Evolutionary conservation across 2,888 invertebrate species (phyloP).

Genomic region (Balanococcus diminutus): DNA sequence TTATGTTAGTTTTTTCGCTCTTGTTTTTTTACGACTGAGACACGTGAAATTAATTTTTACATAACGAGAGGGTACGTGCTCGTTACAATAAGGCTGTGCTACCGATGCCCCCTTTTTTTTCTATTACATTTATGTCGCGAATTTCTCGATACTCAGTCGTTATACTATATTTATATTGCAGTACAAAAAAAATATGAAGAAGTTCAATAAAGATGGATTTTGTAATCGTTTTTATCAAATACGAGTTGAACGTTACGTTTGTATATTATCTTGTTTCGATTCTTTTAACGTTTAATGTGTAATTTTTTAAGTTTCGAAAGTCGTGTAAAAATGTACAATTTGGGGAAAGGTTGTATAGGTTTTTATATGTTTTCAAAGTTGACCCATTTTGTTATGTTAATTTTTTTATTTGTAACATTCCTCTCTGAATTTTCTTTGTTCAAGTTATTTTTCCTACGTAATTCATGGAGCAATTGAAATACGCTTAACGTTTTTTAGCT

Average conservation of each 20-base stretch:
- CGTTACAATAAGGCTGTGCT: slow-evolving; percentile 34
- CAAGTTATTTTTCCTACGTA: slow-evolving; percentile 35
- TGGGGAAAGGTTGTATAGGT: slow-evolving; percentile 24
- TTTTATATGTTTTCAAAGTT: slow-evolving; percentile 28
- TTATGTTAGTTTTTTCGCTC: neutral
- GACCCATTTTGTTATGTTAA: slow-evolving; percentile 26
- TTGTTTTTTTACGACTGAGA: slow-evolving; percentile 13
- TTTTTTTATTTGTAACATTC: slow-evolving; percentile 34
- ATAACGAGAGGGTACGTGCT: slow-evolving; percentile 25
- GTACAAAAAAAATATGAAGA: neutral
- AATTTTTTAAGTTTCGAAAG: neutral
- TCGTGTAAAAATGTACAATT: slow-evolving; percentile 30
- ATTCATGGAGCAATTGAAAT: slow-evolving; percentile 38
- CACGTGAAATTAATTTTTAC: neutral
- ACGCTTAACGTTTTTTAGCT: slow-evolving; percentile 38
- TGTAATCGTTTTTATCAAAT: neutral
- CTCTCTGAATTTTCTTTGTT: slow-evolving; percentile 10
- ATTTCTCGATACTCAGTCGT: slow-evolving; percentile 35
- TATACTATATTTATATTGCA: neutral
- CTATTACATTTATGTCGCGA: neutral
- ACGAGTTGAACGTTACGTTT: neutral
- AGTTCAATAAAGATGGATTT: neutral
- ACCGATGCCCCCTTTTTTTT: slow-evolving; percentile 31
- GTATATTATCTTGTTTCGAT: neutral
- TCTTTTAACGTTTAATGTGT: neutral